A percentile compares a stretch with the other conserved stretches of the same genome.
Evolutionary conservation across 2,888 invertebrate genomes (phyloP).

Genomic region (Drosophila ezoana): DNA sequence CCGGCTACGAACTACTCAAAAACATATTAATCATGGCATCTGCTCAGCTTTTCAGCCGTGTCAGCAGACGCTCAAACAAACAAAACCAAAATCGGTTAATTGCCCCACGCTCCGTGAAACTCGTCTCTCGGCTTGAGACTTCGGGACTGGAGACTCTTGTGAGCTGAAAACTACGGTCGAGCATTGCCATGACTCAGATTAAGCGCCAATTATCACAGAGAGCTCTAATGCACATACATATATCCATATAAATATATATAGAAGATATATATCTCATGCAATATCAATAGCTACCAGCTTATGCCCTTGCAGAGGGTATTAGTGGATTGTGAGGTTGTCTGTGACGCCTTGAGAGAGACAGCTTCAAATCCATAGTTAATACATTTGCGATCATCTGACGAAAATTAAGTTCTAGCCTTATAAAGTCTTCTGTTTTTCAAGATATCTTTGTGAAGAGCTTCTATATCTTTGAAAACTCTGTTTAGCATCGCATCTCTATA

Average conservation of each 20-base stretch:
- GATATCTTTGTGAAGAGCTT: too few relatives aligned
- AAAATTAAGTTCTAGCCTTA: too few relatives aligned
- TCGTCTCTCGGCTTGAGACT: slow-evolving; percentile 10
- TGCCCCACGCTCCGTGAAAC: slow-evolving; percentile 48
- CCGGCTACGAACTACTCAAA: slow-evolving; percentile 76
- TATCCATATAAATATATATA: not conserved
- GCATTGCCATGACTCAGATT: slow-evolving; percentile 67
- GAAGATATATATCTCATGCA: slow-evolving; percentile 25
- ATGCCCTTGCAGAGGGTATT: not conserved
- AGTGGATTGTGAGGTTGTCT: not conserved
- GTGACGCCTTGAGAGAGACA: too few relatives aligned
- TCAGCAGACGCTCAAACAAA: slow-evolving; percentile 31
- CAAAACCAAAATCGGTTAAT: slow-evolving; percentile 69
- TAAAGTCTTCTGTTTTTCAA: too few relatives aligned
- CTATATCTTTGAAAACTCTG: too few relatives aligned
- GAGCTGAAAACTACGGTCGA: slow-evolving; percentile 29
- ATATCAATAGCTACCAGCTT: slow-evolving; percentile 33
- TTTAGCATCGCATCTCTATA: too few relatives aligned
- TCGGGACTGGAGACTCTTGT: slow-evolving; percentile 5
- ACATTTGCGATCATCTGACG: too few relatives aligned
- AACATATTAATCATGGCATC: slow-evolving; percentile 79
- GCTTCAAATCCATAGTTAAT: too few relatives aligned
- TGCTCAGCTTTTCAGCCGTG: slow-evolving; percentile 36
- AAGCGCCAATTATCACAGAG: slow-evolving; percentile 65
- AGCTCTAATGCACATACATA: not conserved